Conservation (phyloP, 92 coral and sea anemone species). For the Bergia puertoricense region DNA sequence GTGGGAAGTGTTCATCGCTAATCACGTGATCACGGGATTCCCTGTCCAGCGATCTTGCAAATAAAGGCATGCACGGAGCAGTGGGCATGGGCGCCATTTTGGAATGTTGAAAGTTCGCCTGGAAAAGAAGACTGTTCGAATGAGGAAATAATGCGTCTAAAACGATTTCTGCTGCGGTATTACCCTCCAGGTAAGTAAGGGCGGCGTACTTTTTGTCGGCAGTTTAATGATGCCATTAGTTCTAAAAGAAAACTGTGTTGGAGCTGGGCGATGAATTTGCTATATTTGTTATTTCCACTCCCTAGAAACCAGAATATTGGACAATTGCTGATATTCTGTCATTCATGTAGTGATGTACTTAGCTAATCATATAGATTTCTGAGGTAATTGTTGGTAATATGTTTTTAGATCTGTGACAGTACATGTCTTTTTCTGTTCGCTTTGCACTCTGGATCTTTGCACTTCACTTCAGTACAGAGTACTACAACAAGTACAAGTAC, state of each 20-base stretch:
- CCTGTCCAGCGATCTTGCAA: constrained; percentile 5
- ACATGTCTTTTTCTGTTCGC: background rate
- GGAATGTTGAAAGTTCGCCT: constrained; percentile 51
- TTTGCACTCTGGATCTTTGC: background rate
- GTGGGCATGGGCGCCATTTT: constrained; percentile 67
- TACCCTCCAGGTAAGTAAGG: constrained; percentile 93
- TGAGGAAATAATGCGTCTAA: constrained; percentile 72
- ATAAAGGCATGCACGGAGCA: constrained; percentile 1
- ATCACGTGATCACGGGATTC: too few relatives aligned
- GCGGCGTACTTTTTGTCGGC: background rate
- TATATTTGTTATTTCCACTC: background rate
- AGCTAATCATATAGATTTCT: background rate
- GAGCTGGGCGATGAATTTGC: background rate
- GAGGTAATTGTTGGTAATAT: background rate
- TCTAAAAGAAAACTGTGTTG: background rate
- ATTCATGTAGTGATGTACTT: too few relatives aligned
- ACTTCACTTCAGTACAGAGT: too few relatives aligned
- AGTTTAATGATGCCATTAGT: background rate
- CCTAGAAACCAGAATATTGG: constrained; percentile 30
- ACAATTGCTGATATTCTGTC: too few relatives aligned
- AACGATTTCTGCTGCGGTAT: constrained; percentile 89
- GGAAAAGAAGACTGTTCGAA: constrained; percentile 23
- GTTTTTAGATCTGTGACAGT: background rate
- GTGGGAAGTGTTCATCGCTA: too few relatives aligned
- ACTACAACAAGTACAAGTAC: too few relatives aligned